Conservation (phyloP, 2,113 vertebrate species). For the Pipa parva region DNA sequence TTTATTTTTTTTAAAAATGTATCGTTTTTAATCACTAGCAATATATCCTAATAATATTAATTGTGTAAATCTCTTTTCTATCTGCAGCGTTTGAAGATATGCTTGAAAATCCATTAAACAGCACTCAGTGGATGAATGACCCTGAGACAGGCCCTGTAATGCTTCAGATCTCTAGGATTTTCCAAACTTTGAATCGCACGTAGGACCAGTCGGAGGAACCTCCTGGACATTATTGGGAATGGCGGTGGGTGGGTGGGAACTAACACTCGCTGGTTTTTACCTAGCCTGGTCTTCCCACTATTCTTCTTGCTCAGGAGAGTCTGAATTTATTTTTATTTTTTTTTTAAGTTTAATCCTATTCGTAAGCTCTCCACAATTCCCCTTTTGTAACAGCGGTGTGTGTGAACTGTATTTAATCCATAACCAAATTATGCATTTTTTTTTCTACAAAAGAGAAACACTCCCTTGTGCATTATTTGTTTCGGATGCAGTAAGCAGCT, state of each 20-base stretch:
- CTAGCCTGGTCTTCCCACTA: neutral
- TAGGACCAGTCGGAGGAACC: constrained; percentile 67
- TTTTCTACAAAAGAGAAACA: too few relatives aligned
- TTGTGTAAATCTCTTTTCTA: constrained; percentile 16
- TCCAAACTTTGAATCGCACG: constrained; percentile 96
- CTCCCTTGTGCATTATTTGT: too few relatives aligned
- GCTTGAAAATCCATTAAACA: constrained; percentile 97
- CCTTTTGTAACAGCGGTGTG: too few relatives aligned
- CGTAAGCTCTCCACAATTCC: too few relatives aligned
- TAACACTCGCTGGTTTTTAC: neutral
- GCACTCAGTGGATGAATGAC: constrained; percentile 99
- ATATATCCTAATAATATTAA: too few relatives aligned
- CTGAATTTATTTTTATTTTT: constrained; percentile 2
- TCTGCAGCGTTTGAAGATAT: constrained; percentile 90
- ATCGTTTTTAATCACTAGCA: too few relatives aligned
- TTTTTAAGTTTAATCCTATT: too few relatives aligned
- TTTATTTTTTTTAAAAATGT: too few relatives aligned
- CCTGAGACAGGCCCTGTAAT: constrained; percentile 95
- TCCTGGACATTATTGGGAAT: too few relatives aligned
- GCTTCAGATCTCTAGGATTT: constrained; percentile 98
- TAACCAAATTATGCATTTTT: too few relatives aligned
- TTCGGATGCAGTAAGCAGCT: too few relatives aligned
- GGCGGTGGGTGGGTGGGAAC: neutral
- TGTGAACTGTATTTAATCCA: too few relatives aligned
- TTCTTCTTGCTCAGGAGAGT: constrained; percentile 20